phyloP scores from a whole-genome alignment of 2,113 vertebrate species.

The Triplophysa rosa region DNA sequence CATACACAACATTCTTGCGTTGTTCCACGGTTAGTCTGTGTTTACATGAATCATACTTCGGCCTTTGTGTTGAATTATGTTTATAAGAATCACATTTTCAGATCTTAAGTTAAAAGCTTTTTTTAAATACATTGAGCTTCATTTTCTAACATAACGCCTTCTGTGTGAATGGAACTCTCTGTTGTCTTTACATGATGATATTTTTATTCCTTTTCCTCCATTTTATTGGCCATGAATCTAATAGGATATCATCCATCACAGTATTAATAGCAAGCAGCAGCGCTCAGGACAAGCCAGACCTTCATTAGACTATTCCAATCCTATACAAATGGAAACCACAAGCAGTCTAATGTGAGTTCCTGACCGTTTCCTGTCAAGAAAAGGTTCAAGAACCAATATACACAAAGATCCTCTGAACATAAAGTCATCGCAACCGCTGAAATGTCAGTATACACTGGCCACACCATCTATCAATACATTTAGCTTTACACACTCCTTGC shows the following conservation, averaged over 20 bases:
- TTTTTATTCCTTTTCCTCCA: not conserved
- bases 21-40: too few species aligned
- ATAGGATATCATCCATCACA: conserved; percentile 43
- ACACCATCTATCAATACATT: conserved; percentile 4
- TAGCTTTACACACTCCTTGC: not conserved
- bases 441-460: not conserved
- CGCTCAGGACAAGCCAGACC: conserved; percentile 25
- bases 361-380: conserved; percentile 33
- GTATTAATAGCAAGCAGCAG: conserved; percentile 46
- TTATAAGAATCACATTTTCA: too few species aligned
- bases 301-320: conserved; percentile 24
- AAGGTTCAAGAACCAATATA: not conserved
- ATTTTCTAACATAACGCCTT: too few species aligned
- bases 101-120: too few species aligned
- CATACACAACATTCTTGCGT: too few species aligned
- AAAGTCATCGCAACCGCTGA: conserved; percentile 2
- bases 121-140: too few species aligned
- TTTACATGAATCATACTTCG: too few species aligned
- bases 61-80: too few species aligned
- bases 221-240: conserved; percentile 6
- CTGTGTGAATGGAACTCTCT: not conserved
- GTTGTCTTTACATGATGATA: not conserved
- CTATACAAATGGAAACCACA: conserved; percentile 35
- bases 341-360: conserved; percentile 3
- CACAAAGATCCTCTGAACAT: not conserved